These are phyloP conservation scores for Hippoglossus stenolepis DNA, from an alignment of 2,113 vertebrate genomes.

Conservation along the genomic window DNA sequence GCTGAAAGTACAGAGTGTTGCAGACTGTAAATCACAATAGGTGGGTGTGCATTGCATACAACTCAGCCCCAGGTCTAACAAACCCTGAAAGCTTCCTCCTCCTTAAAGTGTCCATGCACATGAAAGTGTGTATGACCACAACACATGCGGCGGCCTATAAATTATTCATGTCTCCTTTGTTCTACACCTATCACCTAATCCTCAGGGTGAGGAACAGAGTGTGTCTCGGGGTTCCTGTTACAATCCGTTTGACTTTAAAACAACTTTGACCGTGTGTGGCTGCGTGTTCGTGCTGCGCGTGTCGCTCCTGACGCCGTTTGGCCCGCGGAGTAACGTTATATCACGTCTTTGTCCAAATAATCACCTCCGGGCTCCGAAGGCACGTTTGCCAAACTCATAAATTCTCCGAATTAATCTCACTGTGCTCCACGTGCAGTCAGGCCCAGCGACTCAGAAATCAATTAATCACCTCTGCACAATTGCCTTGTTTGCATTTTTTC, in stretches of 20 bases:
- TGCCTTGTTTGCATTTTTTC: constrained; percentile 64
- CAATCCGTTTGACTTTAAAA: constrained; percentile 86
- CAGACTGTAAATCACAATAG: neutral
- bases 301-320: neutral
- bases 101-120: constrained; percentile 13
- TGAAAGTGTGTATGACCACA: constrained; percentile 68
- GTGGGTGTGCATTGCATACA: neutral
- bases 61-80: neutral
- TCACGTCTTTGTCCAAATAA: constrained; percentile 52
- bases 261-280: constrained; percentile 76
- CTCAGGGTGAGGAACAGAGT: constrained; percentile 67
- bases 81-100: neutral
- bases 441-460: constrained; percentile 54
- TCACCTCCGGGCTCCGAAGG: constrained; percentile 53
- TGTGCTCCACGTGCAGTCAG: constrained; percentile 52
- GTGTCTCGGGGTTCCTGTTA: constrained; percentile 73
- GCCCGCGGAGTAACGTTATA: constrained; percentile 50
- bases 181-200: constrained; percentile 80
- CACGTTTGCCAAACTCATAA: constrained; percentile 54
- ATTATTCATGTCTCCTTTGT: constrained; percentile 84
- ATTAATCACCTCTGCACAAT: constrained; percentile 67
- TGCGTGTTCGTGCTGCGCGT: neutral
- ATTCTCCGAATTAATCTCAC: constrained; percentile 65
- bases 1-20: neutral
- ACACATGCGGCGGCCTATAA: constrained; percentile 65